Evolutionary conservation across 2,888 invertebrate genomes (phyloP), one percentile per base, ranked within the genome.

Genomic region (Cheilosia grossa): DNA sequence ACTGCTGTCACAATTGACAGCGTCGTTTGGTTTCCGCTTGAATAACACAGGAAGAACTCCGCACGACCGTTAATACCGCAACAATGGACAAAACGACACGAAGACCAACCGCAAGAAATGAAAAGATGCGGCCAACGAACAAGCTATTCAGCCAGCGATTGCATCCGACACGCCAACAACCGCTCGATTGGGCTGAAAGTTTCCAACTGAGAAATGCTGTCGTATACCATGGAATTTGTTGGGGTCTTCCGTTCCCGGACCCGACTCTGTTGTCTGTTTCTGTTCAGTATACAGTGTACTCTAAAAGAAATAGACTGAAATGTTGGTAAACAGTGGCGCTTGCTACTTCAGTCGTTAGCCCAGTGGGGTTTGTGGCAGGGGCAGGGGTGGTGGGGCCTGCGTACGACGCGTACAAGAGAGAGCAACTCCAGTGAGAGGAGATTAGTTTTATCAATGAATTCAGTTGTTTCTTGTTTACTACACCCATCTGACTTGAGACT

Each of bases 121-220:
- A 63, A 30, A 72, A 33, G 47, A 51, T 53, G 51, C 56, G 47
- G 40, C 63, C 78, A 77, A 72, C 58, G 49, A 82, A 70, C 53
- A 66, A 64, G 54, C 70, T 42, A 73, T 56, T 59, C 66, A 79
- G 79, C 74, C 56, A 83, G 63, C 79, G 74, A 80, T 75, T 80
- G 63, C 64, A 83, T 66, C 74, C 83, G 51, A 21, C 24, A 51
- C 19, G 79, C 74, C 79, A 69, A 69, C 79, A 80, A 80, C 83
- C 83, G 74, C 49, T 66, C 73, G 74, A 74, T 51, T 64, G 64
- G 80, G 80, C 83, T 74, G 80, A 80, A 79, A 80, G 83, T 74
- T 83, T 83, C 54, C 74, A 83, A 83, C 83, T 83, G 42, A 79
- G 70, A 63, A 53, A 74, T 83, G 83, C 70, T 79, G 49, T 53